Evolutionary conservation across 2,888 invertebrate genomes (phyloP), one percentile per base, ranked within the genome.

Genomic region (Leucozona laternaria): DNA sequence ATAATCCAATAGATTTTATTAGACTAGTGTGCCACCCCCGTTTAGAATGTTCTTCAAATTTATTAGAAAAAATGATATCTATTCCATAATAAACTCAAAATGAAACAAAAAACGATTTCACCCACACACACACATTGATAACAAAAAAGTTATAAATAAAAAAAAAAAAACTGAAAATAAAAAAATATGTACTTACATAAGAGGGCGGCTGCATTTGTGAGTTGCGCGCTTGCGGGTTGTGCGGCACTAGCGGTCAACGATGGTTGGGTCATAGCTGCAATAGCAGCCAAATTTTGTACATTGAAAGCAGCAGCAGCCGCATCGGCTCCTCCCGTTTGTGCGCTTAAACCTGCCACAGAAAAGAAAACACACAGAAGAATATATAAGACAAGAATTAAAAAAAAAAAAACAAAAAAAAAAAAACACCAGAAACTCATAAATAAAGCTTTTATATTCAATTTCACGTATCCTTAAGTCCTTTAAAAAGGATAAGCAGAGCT

Each of bases 271-370:
- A 94, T 92, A 91, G 93, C 92, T 76, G 97, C 97, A 89, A 98
- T 94, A 68, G 98, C 97, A 88, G 98, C 97, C 91, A 98, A 93
- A 93, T 98, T 98, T 94, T 98, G 98, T 93, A 98, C 96, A 90
- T 96, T 96, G 93, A 98, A 90, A 70, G 92, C 92, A 60, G 92
- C 92, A 22, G 92, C 92, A 31, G 92, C 92, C 60, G 91, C 89
- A 50, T 92, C 89, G 64, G 90, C 88, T 78, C 88, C 90, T 73
- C 89, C 91, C 48, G 92, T 90, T 89, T 92, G 92, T 58, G 92
- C 91, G 72, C 92, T 89, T 70, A 92, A 89, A 50, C 92, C 92
- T 88, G 88, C 85, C 0, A 75, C 55, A 72, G 0, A 50, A 10
- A 28, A 11, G 48, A 43, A 31, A 72, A 40, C 11, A 53, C 6